Conservation (phyloP, 2,797 vertebrate genomes). For the Anguilla pacifica region DNA sequence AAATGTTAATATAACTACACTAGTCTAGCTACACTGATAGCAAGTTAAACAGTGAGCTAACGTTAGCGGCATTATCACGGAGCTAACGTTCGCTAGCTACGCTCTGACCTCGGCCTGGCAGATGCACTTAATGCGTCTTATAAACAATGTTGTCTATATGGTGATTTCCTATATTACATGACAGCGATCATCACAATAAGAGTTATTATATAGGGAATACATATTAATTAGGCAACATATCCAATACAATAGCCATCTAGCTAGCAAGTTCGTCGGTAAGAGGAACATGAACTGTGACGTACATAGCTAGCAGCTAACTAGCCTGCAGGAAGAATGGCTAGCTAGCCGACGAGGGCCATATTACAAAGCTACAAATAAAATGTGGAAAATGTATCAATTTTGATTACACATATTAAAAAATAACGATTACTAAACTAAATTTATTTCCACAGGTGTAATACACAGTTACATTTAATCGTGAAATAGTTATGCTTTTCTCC, state of each 20-base stretch:
- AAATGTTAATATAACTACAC: not conserved
- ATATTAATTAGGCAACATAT: not conserved
- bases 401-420: not conserved
- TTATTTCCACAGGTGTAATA: not conserved
- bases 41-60: not conserved
- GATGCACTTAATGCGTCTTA: too few species aligned
- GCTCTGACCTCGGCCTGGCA: constrained; percentile 19
- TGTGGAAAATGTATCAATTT: constrained; percentile 10
- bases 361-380: not conserved
- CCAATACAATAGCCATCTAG: not conserved
- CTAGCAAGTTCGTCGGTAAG: not conserved
- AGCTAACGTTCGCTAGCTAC: not conserved
- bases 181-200: not conserved
- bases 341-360: not conserved
- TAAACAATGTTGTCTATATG: not conserved
- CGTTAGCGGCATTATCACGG: not conserved
- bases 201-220: not conserved
- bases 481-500: not conserved
- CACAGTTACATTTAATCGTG: not conserved
- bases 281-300: constrained; percentile 5
- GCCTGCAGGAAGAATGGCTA: not conserved
- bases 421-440: not conserved
- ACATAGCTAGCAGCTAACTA: not conserved
- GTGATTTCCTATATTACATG: not conserved
- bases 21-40: not conserved